These are phyloP conservation scores for Aphrophora alni DNA, from an alignment of 2,888 invertebrate genomes.

Conservation along the genomic window DNA sequence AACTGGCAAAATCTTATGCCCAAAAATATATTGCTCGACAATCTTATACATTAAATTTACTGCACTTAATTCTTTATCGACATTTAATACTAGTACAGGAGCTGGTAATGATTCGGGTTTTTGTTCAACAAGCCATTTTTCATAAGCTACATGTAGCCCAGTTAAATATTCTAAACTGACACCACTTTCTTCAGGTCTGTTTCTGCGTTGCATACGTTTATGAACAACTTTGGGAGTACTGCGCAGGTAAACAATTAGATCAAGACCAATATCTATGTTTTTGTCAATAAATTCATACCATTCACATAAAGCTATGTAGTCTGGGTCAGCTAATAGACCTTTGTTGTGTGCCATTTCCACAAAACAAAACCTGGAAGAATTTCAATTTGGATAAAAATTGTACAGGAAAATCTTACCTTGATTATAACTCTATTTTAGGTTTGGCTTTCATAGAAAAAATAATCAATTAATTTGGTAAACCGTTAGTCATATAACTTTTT, in stretches of 20 bases:
- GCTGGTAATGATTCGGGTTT: conserved; percentile 44
- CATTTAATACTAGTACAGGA: conserved; percentile 56
- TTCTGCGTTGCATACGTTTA: conserved; percentile 57
- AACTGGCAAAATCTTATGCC: conserved; percentile 7
- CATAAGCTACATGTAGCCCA: conserved; percentile 59
- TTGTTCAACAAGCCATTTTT: conserved; percentile 58
- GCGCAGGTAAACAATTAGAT: conserved; percentile 60
- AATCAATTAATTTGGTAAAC: no score
- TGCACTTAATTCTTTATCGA: conserved; percentile 52
- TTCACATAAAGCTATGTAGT: conserved; percentile 59
- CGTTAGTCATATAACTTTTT: no score
- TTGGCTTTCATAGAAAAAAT: no score
- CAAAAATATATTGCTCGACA: conserved; percentile 30
- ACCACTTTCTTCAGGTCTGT: conserved; percentile 57
- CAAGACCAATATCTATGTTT: conserved; percentile 58
- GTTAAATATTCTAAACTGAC: conserved; percentile 56
- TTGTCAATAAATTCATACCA: conserved; percentile 60
- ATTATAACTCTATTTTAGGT: no score
- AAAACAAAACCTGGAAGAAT: conserved; percentile 56
- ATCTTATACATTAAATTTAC: conserved; percentile 27
- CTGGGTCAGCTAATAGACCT: conserved; percentile 57
- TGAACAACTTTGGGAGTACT: conserved; percentile 58
- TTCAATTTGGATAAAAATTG: no score
- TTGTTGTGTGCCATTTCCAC: conserved; percentile 59
- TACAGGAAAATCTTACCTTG: no score